Conservation (phyloP, 2,797 vertebrate species). For the Columba guinea region DNA sequence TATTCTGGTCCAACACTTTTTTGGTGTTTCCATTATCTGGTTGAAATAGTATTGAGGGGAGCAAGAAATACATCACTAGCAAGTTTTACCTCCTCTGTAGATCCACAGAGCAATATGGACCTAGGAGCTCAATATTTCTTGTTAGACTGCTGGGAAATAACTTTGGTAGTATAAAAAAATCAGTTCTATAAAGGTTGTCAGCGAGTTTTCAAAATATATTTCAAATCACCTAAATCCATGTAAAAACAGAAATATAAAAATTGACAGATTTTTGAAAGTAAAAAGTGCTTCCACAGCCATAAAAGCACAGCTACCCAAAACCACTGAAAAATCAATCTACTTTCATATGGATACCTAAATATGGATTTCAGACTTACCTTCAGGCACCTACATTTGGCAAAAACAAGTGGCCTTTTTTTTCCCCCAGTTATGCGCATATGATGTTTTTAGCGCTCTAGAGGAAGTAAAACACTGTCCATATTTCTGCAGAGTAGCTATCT, state of each 20-base stretch:
- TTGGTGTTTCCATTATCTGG: neutral
- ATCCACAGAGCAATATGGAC: neutral
- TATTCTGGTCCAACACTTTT: neutral
- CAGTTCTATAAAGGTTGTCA: neutral
- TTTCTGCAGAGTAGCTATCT: neutral
- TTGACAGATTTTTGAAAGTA: neutral
- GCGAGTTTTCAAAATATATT: neutral
- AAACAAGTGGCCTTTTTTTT: neutral
- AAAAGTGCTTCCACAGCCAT: neutral
- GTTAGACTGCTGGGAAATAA: neutral
- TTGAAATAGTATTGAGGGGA: neutral
- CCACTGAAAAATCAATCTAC: neutral
- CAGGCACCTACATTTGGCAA: neutral
- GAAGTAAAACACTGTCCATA: neutral
- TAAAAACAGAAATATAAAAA: neutral
- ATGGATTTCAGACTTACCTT: neutral
- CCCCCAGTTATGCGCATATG: neutral
- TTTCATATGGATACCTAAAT: neutral
- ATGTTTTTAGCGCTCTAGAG: neutral
- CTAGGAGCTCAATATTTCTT: neutral
- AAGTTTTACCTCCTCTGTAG: neutral
- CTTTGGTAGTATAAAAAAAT: neutral
- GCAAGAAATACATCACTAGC: neutral
- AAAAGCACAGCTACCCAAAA: neutral
- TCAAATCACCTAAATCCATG: neutral